A percentile compares a stretch with the other conserved stretches of the same genome.
Evolutionary conservation across 2,888 invertebrate species (phyloP).

Genomic region (Melangyna quadrimaculata): DNA sequence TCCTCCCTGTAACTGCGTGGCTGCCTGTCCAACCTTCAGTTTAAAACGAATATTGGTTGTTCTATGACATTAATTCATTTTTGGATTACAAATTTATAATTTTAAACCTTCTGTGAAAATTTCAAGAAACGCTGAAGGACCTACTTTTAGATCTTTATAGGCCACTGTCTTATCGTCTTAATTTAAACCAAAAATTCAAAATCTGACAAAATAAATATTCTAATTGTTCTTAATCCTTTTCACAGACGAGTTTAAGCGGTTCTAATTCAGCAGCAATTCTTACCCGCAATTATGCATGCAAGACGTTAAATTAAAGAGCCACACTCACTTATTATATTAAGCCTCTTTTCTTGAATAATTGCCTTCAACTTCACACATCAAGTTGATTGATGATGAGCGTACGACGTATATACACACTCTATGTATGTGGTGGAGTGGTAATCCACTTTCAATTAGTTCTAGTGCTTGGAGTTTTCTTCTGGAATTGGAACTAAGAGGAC

Average conservation of each 20-base stretch:
- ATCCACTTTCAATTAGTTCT: slow-evolving; percentile 38
- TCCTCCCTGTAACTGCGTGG: no score
- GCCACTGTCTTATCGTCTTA: neutral
- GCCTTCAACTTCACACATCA: slow-evolving; percentile 37
- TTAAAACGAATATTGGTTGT: no score
- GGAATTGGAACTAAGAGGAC: neutral
- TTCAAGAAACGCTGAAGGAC: no score
- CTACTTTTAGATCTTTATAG: no score
- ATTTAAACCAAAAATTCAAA: neutral
- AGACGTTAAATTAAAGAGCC: slow-evolving; percentile 11
- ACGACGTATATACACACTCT: no score
- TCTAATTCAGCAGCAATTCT: slow-evolving; percentile 3
- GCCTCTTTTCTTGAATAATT: slow-evolving; percentile 30
- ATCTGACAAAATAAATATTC: slow-evolving; percentile 7
- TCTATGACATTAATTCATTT: no score
- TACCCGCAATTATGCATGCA: neutral
- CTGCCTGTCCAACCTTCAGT: no score
- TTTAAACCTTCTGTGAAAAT: no score
- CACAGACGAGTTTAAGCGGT: neutral
- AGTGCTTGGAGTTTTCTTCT: slow-evolving; percentile 14
- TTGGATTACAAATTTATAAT: no score
- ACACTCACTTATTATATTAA: slow-evolving; percentile 17
- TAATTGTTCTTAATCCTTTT: slow-evolving; percentile 1
- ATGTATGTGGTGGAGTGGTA: slow-evolving; percentile 28
- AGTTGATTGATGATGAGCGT: slow-evolving; percentile 28